Conservation (phyloP, 2,888 invertebrate species). For the Eueremaeus valkanovi region DNA sequence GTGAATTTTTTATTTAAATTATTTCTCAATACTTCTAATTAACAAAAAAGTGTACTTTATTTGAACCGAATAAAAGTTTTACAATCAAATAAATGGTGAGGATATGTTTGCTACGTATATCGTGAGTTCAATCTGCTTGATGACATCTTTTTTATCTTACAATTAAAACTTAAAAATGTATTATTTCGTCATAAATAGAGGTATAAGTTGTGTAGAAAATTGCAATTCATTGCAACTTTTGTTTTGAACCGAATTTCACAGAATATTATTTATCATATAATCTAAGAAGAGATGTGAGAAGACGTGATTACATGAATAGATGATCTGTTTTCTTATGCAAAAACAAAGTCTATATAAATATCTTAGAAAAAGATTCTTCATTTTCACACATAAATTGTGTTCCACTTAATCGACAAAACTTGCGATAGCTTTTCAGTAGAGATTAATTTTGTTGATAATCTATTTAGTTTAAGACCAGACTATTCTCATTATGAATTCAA, state of each 20-base stretch:
- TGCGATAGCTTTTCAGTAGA: background rate
- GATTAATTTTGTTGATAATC: background rate
- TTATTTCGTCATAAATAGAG: background rate
- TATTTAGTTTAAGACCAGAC: background rate
- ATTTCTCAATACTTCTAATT: too few species aligned
- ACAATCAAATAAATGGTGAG: too few species aligned
- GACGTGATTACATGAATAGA: too few species aligned
- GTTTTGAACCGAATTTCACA: background rate
- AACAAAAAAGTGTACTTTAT: too few species aligned
- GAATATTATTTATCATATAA: background rate
- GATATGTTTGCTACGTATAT: background rate
- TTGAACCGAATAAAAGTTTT: too few species aligned
- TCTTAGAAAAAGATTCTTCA: background rate
- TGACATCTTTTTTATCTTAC: background rate
- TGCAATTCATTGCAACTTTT: background rate
- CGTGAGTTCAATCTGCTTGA: background rate
- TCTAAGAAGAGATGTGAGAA: background rate
- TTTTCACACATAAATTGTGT: slow-evolving; percentile 6
- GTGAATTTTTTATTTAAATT: too few species aligned
- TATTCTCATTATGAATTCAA: background rate
- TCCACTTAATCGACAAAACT: background rate
- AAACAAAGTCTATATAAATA: background rate
- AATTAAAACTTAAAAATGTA: background rate
- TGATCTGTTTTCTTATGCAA: slow-evolving; percentile 8
- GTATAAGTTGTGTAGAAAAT: background rate